These are phyloP conservation scores for Eulacestoma nigropectus DNA, from an alignment of 2,113 vertebrate species.

Conservation along the genomic window DNA sequence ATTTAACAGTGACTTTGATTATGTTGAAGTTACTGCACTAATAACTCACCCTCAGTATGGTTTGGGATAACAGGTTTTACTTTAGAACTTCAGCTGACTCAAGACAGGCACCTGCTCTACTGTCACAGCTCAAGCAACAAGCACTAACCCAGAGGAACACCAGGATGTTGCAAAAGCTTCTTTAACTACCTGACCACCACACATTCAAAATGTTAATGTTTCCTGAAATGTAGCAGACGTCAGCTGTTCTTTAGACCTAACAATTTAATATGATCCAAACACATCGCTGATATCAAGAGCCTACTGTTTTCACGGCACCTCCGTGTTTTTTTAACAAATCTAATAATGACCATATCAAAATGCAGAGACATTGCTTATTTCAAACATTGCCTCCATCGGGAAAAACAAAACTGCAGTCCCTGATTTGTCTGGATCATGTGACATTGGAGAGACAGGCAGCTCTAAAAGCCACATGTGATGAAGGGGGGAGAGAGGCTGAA, in stretches of 20 bases:
- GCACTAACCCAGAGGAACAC: neutral
- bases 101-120: neutral
- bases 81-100: neutral
- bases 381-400: neutral
- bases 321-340: neutral
- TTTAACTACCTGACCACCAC: neutral
- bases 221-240: neutral
- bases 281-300: fast-evolving
- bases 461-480: neutral
- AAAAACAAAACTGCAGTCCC: neutral
- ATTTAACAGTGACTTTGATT: neutral
- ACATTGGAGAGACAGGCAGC: neutral
- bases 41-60: neutral
- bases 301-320: neutral
- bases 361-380: neutral
- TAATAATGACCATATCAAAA: neutral
- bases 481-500: neutral
- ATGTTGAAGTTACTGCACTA: neutral
- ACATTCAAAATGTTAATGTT: neutral
- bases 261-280: neutral
- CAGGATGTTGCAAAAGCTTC: neutral
- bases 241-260: neutral
- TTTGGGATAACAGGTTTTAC: neutral
- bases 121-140: neutral
- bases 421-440: neutral